These are phyloP conservation scores for Graphium colonna DNA, from an alignment of 2,888 invertebrate genomes.

Conservation along the genomic window DNA sequence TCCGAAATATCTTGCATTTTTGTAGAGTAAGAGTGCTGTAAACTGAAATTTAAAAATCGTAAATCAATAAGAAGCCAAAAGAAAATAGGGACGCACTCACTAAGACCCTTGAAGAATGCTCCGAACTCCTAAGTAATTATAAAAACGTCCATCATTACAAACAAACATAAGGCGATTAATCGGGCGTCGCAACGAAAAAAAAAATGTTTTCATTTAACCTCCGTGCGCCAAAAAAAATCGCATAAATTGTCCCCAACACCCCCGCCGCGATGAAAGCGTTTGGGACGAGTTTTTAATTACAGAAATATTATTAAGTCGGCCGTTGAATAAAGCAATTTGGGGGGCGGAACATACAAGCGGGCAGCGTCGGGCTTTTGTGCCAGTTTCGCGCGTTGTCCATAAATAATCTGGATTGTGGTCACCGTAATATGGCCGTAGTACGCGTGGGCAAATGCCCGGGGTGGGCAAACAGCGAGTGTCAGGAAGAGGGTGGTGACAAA, in stretches of 20 bases:
- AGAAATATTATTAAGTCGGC: conserved; percentile 70
- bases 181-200: conserved; percentile 2
- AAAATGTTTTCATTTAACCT: conserved; percentile 15
- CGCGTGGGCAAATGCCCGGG: conserved; percentile 57
- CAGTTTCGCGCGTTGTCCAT: conserved; percentile 40
- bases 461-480: conserved; percentile 64
- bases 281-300: conserved; percentile 70
- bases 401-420: conserved; percentile 73
- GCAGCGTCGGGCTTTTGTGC: conserved; percentile 2
- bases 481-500: conserved; percentile 43
- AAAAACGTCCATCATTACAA: not conserved
- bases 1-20: too few relatives aligned
- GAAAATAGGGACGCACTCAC: too few relatives aligned
- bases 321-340: conserved; percentile 67
- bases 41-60: too few relatives aligned
- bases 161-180: conserved; percentile 3
- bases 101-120: too few relatives aligned
- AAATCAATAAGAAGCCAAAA: too few relatives aligned
- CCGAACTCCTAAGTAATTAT: not conserved
- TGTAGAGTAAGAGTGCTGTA: too few relatives aligned
- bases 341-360: conserved; percentile 35
- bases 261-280: conserved; percentile 52
- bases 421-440: conserved; percentile 65
- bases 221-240: conserved; percentile 35
- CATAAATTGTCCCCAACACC: conserved; percentile 53